phyloP scores from a whole-genome alignment of 2,797 vertebrate genomes.

The Hapalemur alaotrensis region DNA sequence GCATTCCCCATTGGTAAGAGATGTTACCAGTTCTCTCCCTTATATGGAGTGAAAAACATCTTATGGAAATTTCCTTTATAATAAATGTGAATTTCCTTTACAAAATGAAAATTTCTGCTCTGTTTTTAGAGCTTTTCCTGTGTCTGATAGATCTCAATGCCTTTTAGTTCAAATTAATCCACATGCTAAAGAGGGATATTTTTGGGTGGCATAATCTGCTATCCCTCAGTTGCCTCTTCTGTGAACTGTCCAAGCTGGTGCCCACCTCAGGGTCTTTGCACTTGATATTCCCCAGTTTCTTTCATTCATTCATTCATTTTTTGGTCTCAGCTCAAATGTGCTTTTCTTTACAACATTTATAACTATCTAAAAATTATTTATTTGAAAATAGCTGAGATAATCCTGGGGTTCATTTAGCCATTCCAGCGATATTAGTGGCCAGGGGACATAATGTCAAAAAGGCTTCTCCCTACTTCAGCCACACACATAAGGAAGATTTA shows the following conservation, averaged over 20 bases:
- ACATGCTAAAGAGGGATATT: background rate
- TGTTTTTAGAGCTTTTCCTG: background rate
- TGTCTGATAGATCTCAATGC: background rate
- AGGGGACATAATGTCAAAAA: background rate
- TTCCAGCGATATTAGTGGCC: background rate
- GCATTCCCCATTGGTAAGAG: background rate
- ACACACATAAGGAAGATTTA: background rate
- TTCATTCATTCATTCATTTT: background rate
- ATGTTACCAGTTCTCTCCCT: background rate
- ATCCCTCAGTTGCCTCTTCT: background rate
- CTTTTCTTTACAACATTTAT: background rate
- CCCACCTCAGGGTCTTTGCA: background rate
- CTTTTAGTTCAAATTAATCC: background rate
- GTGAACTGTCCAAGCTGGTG: background rate
- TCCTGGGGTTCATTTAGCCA: background rate
- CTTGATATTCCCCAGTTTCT: background rate
- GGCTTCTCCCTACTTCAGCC: background rate
- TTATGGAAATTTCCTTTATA: background rate
- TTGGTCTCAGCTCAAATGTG: background rate
- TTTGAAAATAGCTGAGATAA: background rate
- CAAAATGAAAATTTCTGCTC: background rate
- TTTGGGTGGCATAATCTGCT: background rate
- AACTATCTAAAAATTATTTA: background rate
- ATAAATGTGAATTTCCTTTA: background rate
- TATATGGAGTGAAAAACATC: background rate